Evolutionary conservation across 2,888 invertebrate species (phyloP), one percentile per base, ranked within the genome.

Genomic region (Allophyes oxyacanthae): DNA sequence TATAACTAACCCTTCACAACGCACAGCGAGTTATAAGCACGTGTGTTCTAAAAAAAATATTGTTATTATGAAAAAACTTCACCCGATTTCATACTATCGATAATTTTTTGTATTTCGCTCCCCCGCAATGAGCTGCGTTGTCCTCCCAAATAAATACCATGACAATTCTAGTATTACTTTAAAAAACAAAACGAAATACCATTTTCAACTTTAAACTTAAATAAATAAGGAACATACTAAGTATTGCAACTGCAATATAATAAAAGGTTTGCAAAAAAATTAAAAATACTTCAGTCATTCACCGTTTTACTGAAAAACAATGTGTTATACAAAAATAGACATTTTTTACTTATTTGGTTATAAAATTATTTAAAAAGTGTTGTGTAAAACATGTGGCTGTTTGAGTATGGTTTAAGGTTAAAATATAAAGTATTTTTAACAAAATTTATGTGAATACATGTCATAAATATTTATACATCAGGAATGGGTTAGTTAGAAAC

Each of bases 31-130:
- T 52, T 66, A 52, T 2, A 38, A 60, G 41, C 80, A 80, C 75
- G 77, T 78, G 80, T 75, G 57, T 61, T 62, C 54, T 58, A 63
- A 71, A 73, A 75, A 68, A 72, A 77, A 77, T 4, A 20, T 20
- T 20, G 4, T 20, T 4, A 20, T 20, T 20, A 77, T 77, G 81
- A 76, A 72, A 68, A 65, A 63, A 70, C 71, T 20, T 15, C n/a
- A 13, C 32, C 81, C 82, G 78, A 84, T 83, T 85, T 81, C 72
- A 75, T 78, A 82, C 78, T 77, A 79, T 78, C 75, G 65, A 63
- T 59, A 59, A 72, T 81, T 83, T 83, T 80, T 83, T 74, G 38
- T 55, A 20, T 57, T 8, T 37, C 56, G 64, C 57, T 77, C 84
- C 78, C 83, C 83, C 85, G 79, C 84, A 77, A 77, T 64, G 79